Evolutionary conservation across 2,113 vertebrate species (phyloP), one percentile per base, ranked within the genome.

Genomic region (Porphyrio hochstetteri): DNA sequence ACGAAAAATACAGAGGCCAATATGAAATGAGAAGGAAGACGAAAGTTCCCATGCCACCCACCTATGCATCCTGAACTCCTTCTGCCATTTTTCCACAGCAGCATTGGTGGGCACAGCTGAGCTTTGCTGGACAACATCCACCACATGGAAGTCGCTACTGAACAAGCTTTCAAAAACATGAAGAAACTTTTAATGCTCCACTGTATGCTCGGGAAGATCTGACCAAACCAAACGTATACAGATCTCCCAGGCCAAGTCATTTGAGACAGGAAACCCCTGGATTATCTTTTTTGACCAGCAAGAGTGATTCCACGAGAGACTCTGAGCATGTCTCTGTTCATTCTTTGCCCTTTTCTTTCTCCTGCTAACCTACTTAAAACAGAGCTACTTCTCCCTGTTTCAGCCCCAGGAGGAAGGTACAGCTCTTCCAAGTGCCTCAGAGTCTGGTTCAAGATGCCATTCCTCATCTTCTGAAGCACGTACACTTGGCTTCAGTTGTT

Each of bases 321-420:
- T 28, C 9, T 2, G 4, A 35, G 63, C 63, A 25, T 0, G 0
- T 12, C 56, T 42, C 36, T 16, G 8, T 6, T 69, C 55, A 15
- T 4, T 23, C 31, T 52, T 7, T 25, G 13, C 11, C 44, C 27
- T 44, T 31, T n/a, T n/a, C 52, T 16, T 71, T 67, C 56, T 63
- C 52, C 56, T 3, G 2, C 2, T 11, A 52, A 38, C 27, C 59
- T 25, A 13, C 11, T n/a, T n/a, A 42, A 57, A 1, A 29, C 13
- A 63, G 24, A 57, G 40, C 10, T 1, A 3, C 52, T 55, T 40
- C 48, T 59, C 24, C 53, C n/a, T 4, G 4, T 5, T 36, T 7
- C 18, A 36, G 4, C 16, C 16, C 9, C 46, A 60, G 38, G 31
- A 81, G 11, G 23, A 63, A 69, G 42, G 44, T 3, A 33, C 2